phyloP scores from a whole-genome alignment of 2,113 vertebrate genomes.

The Calyptomena viridis region DNA sequence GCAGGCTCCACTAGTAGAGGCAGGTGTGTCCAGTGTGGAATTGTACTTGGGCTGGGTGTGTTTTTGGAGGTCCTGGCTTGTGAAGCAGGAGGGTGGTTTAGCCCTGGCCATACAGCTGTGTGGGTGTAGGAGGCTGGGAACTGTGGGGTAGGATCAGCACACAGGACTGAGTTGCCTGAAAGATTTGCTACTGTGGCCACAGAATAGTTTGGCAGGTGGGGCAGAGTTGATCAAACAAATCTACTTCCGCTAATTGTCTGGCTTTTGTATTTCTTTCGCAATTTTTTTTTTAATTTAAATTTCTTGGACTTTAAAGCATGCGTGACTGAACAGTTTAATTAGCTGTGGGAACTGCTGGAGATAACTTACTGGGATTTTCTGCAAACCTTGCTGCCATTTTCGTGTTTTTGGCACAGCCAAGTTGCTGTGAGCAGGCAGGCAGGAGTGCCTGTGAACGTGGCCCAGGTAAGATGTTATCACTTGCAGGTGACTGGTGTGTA shows the following conservation, averaged over 20 bases:
- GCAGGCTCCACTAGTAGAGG: not conserved
- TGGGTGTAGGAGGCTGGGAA: not conserved
- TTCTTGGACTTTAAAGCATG: not conserved
- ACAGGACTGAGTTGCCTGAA: not conserved
- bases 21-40: not conserved
- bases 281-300: not conserved
- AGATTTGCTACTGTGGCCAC: not conserved
- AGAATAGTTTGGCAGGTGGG: no score
- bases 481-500: not conserved
- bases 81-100: not conserved
- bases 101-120: not conserved
- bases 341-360: not conserved
- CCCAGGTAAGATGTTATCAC: not conserved
- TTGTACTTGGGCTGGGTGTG: not conserved
- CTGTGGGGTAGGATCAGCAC: not conserved
- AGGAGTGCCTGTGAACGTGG: not conserved
- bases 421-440: not conserved
- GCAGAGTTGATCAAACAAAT: slow-evolving; percentile 13
- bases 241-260: slow-evolving; percentile 13
- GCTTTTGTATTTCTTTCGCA: not conserved
- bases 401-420: not conserved
- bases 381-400: not conserved
- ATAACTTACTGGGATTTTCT: slow-evolving; percentile 14
- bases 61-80: not conserved
- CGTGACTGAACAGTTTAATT: not conserved